Conservation (phyloP, 2,797 vertebrate genomes). For the Aselliscus stoliczkanus region DNA sequence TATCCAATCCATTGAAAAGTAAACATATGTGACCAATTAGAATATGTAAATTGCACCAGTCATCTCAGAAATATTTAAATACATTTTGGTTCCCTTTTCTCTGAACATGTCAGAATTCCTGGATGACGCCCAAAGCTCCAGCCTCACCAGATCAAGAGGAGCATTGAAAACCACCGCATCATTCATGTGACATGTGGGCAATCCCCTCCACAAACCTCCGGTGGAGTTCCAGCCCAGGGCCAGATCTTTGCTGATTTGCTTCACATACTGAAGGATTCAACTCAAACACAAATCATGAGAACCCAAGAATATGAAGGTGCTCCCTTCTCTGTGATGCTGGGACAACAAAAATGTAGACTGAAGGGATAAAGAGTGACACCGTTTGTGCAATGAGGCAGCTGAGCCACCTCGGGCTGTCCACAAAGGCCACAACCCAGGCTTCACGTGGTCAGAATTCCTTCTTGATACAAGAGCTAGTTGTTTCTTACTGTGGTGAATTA, state of each 20-base stretch:
- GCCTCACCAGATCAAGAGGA: background rate
- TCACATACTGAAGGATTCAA: background rate
- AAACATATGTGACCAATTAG: background rate
- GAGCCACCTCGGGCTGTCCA: background rate
- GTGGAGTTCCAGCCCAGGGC: background rate
- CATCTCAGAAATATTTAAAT: background rate
- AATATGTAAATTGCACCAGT: background rate
- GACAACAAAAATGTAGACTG: background rate
- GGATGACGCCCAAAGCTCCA: background rate
- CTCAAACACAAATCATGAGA: background rate
- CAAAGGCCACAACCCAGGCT: background rate
- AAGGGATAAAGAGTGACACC: background rate
- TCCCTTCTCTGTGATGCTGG: background rate
- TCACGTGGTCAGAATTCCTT: no score
- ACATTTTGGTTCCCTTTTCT: background rate
- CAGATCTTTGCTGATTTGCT: background rate
- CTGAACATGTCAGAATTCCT: background rate
- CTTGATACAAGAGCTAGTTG: background rate
- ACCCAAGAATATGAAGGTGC: background rate
- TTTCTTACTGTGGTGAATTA: background rate
- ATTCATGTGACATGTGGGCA: fast-evolving
- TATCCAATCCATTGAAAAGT: background rate
- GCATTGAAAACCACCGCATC: fast-evolving
- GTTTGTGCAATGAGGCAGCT: background rate
- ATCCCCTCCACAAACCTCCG: background rate